Evolutionary conservation across 2,888 invertebrate genomes (phyloP), one percentile per base, ranked within the genome.

Genomic region (Antheraea yamamai): DNA sequence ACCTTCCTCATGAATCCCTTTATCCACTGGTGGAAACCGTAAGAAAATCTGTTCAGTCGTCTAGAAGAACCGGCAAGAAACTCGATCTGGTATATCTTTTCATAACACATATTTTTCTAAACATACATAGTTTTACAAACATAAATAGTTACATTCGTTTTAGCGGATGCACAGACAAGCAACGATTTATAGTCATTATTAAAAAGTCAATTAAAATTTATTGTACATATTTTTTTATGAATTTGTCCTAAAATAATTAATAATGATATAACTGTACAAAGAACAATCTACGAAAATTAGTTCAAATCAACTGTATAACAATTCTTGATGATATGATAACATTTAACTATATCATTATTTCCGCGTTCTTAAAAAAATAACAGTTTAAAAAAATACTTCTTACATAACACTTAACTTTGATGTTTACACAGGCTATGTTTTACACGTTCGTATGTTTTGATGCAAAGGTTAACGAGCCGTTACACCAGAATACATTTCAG

Each of bases 381-480:
- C 20, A n/a, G 20, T 6, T 20, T 55, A 20, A 55, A 20, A 61
- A 58, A 7, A 58, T 20, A n/a, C 6, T 61, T 61, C 23, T 61
- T 61, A 23, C 23, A 61, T 20, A 61, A 61, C 58, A 58, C 20
- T 58, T 58, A n/a, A 58, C n/a, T n/a, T 7, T 61, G 23, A 61
- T 70, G 39, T 70, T 70, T 70, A 70, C 70, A 70, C 39, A 39
- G 10, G 39, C 30, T 66, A 64, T 20, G 39, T 70, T 70, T 70
- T 70, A 39, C 39, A 20, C 39, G 10, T 70, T 39, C 35, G 20
- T 80, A 78, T 76, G 73, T 71, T 75, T 73, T 66, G 51, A 79
- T 81, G 80, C 78, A 78, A 79, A 78, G 70, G 76, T 74, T 84
- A 80, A 82, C 80, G 81, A 76, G 78, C 79, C 83, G 81, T 80